Conservation (phyloP, 2,113 vertebrate species). For the Psammodynastes pulverulentus region DNA sequence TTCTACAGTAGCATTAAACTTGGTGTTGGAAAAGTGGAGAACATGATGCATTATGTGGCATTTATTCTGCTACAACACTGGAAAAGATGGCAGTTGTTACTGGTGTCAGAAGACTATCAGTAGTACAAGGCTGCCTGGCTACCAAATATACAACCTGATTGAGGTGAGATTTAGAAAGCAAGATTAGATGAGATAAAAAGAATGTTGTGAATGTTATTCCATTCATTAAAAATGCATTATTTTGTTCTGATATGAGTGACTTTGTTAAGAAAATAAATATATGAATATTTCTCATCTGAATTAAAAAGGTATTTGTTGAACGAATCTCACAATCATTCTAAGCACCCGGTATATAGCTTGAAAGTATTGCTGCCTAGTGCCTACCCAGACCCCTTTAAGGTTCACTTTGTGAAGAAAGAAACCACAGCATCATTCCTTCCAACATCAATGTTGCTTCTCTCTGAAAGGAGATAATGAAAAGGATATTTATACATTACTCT, state of each 20-base stretch:
- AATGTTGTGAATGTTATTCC: not conserved
- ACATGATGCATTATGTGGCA: not conserved
- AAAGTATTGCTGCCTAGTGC: not conserved
- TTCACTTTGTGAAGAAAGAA: not conserved
- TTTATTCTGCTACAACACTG: not conserved
- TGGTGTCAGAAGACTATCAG: not conserved
- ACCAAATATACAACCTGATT: not conserved
- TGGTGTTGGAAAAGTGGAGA: not conserved
- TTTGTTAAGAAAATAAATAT: not conserved
- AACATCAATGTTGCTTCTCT: not conserved
- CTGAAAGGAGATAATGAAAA: not conserved
- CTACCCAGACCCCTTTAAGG: not conserved
- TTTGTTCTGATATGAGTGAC: not conserved
- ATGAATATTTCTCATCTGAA: not conserved
- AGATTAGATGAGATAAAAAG: not conserved
- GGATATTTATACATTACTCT: not conserved
- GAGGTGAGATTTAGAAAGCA: not conserved
- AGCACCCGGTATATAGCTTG: not conserved
- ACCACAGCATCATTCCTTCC: not conserved
- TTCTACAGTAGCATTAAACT: not conserved
- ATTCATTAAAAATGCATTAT: not conserved
- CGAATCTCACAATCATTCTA: not conserved
- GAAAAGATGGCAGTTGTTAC: not conserved
- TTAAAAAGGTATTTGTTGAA: not conserved
- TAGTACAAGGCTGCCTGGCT: not conserved